Evolutionary conservation across 2,888 invertebrate genomes (phyloP).

Genomic region (Mythimna pallens): DNA sequence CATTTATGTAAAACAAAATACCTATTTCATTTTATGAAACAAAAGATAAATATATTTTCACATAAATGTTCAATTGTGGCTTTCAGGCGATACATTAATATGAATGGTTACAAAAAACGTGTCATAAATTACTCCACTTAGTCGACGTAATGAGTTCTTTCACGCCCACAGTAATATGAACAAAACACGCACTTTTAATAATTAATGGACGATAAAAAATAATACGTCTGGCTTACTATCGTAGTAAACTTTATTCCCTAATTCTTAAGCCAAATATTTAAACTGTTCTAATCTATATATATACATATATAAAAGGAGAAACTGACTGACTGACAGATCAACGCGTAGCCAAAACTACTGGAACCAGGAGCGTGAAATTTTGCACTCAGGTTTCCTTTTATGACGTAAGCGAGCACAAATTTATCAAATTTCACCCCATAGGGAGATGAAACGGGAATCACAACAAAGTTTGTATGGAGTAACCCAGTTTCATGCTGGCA

Average conservation of each 20-base stretch:
- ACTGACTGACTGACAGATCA: too few relatives aligned
- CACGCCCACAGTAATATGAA: slow-evolving; percentile 28
- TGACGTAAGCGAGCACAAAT: too few relatives aligned
- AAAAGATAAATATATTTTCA: neutral
- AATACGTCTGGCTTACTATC: slow-evolving; percentile 8
- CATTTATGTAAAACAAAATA: neutral
- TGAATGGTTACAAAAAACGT: slow-evolving; percentile 27
- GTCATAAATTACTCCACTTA: slow-evolving; percentile 41
- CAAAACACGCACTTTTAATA: slow-evolving; percentile 42
- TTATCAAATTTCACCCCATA: too few relatives aligned
- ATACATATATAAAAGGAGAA: too few relatives aligned
- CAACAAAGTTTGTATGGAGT: too few relatives aligned
- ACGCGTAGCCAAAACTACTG: too few relatives aligned
- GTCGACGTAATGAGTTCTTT: slow-evolving; percentile 43
- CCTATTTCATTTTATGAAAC: neutral
- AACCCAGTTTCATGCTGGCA: too few relatives aligned
- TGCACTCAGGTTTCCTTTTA: too few relatives aligned
- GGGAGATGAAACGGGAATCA: too few relatives aligned
- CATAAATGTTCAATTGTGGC: slow-evolving; percentile 21
- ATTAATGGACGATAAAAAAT: slow-evolving; percentile 35
- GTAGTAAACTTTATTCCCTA: neutral
- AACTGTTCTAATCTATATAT: neutral
- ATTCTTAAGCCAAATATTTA: neutral
- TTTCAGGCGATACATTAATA: slow-evolving; percentile 13
- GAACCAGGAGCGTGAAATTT: too few relatives aligned